Conservation (phyloP, 2,888 invertebrate species). For the Camptogramma bilineatum region DNA sequence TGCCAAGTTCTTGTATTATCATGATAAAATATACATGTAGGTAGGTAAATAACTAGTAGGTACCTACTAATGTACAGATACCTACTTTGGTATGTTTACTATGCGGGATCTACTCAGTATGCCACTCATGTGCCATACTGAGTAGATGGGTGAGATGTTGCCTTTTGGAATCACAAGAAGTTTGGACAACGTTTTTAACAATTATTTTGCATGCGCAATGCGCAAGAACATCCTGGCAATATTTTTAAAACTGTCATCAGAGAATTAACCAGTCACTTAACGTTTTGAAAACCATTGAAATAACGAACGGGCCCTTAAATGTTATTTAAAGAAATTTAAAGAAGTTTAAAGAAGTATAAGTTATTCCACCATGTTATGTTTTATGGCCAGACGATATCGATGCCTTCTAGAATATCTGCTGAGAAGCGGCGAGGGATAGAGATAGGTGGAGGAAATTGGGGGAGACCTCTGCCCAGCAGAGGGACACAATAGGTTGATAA, state of each 20-base stretch:
- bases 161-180: constrained; percentile 18
- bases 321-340: too few relatives aligned
- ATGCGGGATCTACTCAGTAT: constrained; percentile 16
- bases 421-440: too few relatives aligned
- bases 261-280: neutral
- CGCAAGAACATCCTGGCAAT: constrained; percentile 16
- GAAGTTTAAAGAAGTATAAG: too few relatives aligned
- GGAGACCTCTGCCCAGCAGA: too few relatives aligned
- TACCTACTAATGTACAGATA: neutral
- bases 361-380: too few relatives aligned
- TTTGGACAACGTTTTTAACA: constrained; percentile 11
- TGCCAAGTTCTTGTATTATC: too few relatives aligned
- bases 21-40: too few relatives aligned
- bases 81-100: neutral
- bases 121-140: constrained; percentile 3
- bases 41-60: too few relatives aligned
- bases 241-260: constrained; percentile 6
- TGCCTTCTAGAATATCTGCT: too few relatives aligned
- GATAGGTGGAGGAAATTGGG: too few relatives aligned
- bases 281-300: neutral
- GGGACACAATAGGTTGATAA: too few relatives aligned
- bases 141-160: constrained; percentile 9
- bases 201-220: constrained; percentile 24
- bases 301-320: neutral
- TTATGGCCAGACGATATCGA: too few relatives aligned